phyloP scores from a whole-genome alignment of 2,888 invertebrate genomes.

The Falcaria lacertinaria region DNA sequence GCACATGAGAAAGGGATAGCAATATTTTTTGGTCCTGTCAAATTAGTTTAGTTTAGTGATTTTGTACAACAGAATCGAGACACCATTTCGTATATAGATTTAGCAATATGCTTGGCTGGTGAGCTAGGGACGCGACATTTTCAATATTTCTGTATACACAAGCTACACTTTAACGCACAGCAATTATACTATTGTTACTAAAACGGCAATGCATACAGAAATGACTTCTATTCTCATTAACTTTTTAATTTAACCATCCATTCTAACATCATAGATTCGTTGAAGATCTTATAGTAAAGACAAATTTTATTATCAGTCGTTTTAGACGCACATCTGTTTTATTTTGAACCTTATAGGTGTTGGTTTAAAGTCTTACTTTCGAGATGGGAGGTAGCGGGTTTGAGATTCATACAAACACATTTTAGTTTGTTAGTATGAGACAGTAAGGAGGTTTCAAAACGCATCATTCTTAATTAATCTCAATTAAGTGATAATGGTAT shows the following conservation, averaged over 20 bases:
- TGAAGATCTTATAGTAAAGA: constrained; percentile 36
- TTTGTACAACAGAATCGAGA: too few relatives aligned
- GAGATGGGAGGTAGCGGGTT: not conserved
- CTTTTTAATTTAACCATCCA: constrained; percentile 7
- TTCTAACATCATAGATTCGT: constrained; percentile 32
- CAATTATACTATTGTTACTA: not conserved
- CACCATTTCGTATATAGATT: too few relatives aligned
- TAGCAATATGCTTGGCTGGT: too few relatives aligned
- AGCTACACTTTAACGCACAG: not conserved
- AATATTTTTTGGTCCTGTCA: too few relatives aligned
- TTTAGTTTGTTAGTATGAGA: constrained; percentile 9
- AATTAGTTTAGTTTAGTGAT: too few relatives aligned
- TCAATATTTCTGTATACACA: too few relatives aligned
- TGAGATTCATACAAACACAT: not conserved
- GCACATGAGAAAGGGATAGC: too few relatives aligned
- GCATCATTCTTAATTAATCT: too few relatives aligned
- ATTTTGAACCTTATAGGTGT: not conserved
- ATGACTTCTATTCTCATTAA: not conserved
- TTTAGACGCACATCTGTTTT: constrained; percentile 5
- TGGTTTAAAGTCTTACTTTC: not conserved
- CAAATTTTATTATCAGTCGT: constrained; percentile 29
- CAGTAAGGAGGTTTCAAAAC: too few relatives aligned
- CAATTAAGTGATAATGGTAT: too few relatives aligned
- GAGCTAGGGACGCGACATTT: too few relatives aligned
- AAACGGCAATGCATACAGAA: not conserved